Base-by-base conservation (phyloP, 1,140 invertebrate genomes). In the Heterodera schachtii region DNA sequence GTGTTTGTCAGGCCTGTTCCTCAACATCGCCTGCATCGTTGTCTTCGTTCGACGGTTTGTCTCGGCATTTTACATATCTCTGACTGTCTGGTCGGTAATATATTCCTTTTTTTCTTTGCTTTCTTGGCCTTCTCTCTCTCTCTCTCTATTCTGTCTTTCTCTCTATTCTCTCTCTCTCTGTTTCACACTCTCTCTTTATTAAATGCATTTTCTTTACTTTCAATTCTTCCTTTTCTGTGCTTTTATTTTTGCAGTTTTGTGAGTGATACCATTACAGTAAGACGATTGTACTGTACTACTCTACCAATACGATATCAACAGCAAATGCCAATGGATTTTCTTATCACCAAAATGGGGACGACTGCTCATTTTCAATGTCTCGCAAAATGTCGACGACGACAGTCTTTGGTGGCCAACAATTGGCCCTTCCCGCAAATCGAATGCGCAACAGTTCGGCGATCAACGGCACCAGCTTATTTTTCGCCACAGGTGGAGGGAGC, bases 81-180 rank as follows among this genome's bases (percentile, higher is more conserved):
- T 77, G 87, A 88, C 78, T 78, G 80, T 52, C 77, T 88, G 41
- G 88, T 89, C 79, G 64, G 89, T 31, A 31, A 60, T 73, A 86
- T 57, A 81, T 88, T 74, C 88, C 86, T n/a, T 70, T 52, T 52
- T 52, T 52, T 8, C 2, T 6, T 31, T 52, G 52, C 9, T 2
- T 52, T 31, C 1, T 31, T 31, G 31, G 31, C 31, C 31, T 31
- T 31, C 31, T 88, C 87, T 43, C 87, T 19, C 19, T 19, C n/a
- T 16, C 88, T 57, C 81, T 90, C n/a, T 86, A n/a, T 71, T 46
- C 19, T 46, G 69, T 3, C 41, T 71, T 21, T 70, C 67, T 70
- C 8, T 43, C 67, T 70, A 3, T 21, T 71, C 21, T 19, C 69
- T 46, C 5, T 9, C 9, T 4, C 31, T 71, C 69, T 71, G 31